A percentile compares a stretch with the other conserved stretches of the same genome.
Evolutionary conservation across 2,888 invertebrate genomes (phyloP).

Genomic region (Sphaeridia pumilis): DNA sequence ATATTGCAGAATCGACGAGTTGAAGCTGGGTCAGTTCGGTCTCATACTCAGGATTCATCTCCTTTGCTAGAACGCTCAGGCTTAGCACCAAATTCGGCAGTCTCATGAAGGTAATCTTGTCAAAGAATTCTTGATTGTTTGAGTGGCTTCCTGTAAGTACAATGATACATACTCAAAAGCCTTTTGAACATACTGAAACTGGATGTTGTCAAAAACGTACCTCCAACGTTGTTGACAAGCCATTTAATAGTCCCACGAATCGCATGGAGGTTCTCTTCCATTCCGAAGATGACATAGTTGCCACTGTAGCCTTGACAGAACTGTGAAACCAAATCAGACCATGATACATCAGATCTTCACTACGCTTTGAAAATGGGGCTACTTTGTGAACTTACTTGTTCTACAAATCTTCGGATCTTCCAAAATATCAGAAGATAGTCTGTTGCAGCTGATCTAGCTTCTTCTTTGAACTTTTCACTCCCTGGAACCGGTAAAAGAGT

Average conservation of each 20-base stretch:
- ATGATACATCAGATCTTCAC: neutral
- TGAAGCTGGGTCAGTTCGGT: conserved; percentile 17
- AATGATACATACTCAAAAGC: neutral
- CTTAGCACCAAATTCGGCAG: conserved; percentile 21
- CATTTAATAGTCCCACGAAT: conserved; percentile 21
- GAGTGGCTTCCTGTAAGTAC: neutral
- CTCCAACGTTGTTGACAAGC: conserved; percentile 23
- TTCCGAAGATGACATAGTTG: conserved; percentile 20
- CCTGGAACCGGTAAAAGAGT: conserved; percentile 18
- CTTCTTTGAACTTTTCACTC: neutral
- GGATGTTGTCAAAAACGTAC: conserved; percentile 9
- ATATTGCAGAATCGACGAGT: conserved; percentile 21
- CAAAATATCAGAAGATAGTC: neutral
- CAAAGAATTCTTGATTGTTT: conserved; percentile 12
- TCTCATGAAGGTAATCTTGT: conserved; percentile 20
- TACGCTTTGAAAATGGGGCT: neutral
- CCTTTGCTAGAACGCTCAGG: conserved; percentile 20
- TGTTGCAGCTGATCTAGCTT: neutral
- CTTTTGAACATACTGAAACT: neutral
- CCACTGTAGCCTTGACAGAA: conserved; percentile 6
- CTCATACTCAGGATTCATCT: conserved; percentile 18
- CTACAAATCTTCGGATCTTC: neutral
- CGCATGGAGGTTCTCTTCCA: conserved; percentile 17
- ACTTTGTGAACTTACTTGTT: neutral
- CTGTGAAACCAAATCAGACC: conserved; percentile 2